These are phyloP conservation scores for Trichogramma evanescens DNA, from an alignment of 2,888 invertebrate genomes.

Conservation along the genomic window DNA sequence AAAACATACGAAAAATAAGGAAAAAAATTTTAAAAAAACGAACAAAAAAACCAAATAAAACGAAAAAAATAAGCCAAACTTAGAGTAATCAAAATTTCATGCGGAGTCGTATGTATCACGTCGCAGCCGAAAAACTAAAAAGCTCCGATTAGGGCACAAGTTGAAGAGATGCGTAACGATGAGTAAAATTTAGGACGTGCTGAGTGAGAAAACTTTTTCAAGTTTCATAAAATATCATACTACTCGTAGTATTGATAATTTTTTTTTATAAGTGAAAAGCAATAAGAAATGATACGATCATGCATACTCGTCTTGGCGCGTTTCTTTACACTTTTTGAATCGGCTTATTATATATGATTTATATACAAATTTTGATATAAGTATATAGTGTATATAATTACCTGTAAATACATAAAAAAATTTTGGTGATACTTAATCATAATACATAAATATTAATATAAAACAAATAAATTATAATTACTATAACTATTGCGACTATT, in stretches of 20 bases:
- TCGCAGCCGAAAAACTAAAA: no score
- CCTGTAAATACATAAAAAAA: slow-evolving; percentile 20
- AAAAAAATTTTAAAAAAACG: neutral
- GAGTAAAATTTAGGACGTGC: slow-evolving; percentile 10
- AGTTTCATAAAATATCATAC: neutral
- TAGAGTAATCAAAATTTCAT: slow-evolving; percentile 18
- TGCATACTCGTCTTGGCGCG: slow-evolving; percentile 21
- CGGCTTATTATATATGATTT: slow-evolving; percentile 18
- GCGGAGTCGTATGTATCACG: no score
- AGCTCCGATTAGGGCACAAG: neutral
- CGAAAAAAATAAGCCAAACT: slow-evolving; percentile 1
- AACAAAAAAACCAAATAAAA: slow-evolving; percentile 5
- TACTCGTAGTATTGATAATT: neutral
- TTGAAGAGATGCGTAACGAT: slow-evolving; percentile 23
- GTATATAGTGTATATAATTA: slow-evolving; percentile 4
- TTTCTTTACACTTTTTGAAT: slow-evolving; percentile 17
- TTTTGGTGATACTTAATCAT: no score
- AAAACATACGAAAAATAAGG: neutral
- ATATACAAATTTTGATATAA: slow-evolving; percentile 23
- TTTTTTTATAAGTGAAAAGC: slow-evolving; percentile 2
- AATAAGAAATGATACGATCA: neutral
- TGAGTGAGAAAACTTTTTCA: neutral
- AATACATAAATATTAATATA: no score
- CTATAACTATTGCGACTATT: no score
- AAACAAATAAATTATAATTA: no score